Conservation (phyloP, 2,888 invertebrate species). For the Drosophila testacea region DNA sequence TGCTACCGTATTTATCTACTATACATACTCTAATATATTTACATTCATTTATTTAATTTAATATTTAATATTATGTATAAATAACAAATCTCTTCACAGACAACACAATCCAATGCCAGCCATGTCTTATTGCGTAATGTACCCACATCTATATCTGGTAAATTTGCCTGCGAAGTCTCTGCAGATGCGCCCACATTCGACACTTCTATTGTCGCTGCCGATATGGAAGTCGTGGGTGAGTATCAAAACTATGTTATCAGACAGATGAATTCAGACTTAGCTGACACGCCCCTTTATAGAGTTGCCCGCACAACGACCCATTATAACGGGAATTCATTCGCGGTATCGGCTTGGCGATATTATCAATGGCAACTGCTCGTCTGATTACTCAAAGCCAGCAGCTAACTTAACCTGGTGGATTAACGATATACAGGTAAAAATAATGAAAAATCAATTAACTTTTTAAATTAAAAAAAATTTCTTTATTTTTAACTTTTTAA, state of each 20-base stretch:
- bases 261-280: too few species aligned
- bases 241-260: conserved; percentile 4
- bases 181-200: conserved; percentile 85
- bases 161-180: conserved; percentile 85
- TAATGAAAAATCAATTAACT: background rate
- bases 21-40: too few species aligned
- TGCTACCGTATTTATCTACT: background rate
- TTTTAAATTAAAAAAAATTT: conserved; percentile 7
- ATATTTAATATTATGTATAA: background rate
- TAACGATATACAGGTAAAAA: conserved; percentile 85
- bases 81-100: conserved; percentile 61
- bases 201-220: conserved; percentile 82
- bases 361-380: conserved; percentile 87
- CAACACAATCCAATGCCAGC: conserved; percentile 83
- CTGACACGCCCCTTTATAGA: conserved; percentile 70
- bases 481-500: conserved; percentile 38
- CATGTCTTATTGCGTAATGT: conserved; percentile 83
- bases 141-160: conserved; percentile 82
- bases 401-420: conserved; percentile 87
- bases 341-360: conserved; percentile 86
- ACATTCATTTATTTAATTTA: too few species aligned
- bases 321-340: conserved; percentile 86
- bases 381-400: conserved; percentile 86
- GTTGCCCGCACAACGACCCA: conserved; percentile 86
- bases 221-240: conserved; percentile 85